Percentiles rank a stretch among this genome's conserved stretches.
Evolutionary conservation across 2,888 invertebrate species (phyloP).

Genomic region (Acanthosepion esculentum): DNA sequence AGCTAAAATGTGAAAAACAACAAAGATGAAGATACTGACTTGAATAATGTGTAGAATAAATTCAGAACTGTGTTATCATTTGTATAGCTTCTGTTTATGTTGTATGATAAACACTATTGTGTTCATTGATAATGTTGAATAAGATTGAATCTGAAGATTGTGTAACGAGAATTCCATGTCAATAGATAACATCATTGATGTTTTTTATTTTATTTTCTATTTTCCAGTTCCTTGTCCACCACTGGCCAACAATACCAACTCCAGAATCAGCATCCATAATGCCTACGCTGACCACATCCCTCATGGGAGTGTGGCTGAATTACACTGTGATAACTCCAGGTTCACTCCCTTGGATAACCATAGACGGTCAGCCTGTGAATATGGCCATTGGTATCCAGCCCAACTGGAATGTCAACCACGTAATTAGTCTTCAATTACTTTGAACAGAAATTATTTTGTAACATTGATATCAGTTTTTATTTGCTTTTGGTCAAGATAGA

Average conservation of each 20-base stretch:
- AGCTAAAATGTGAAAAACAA: too few relatives aligned
- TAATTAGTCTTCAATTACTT: background rate
- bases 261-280: background rate
- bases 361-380: conserved; percentile 2
- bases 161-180: too few relatives aligned
- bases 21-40: too few relatives aligned
- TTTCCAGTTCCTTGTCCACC: background rate
- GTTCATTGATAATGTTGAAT: too few relatives aligned
- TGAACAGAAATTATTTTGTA: background rate
- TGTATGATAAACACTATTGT: too few relatives aligned
- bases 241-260: background rate
- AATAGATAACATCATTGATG: background rate
- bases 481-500: too few relatives aligned
- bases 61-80: too few relatives aligned
- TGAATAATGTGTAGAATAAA: too few relatives aligned
- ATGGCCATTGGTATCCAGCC: conserved; percentile 1
- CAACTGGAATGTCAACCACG: background rate
- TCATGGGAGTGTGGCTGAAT: background rate
- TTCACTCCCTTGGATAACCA: background rate
- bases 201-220: background rate
- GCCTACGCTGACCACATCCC: background rate
- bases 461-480: too few relatives aligned
- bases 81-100: too few relatives aligned
- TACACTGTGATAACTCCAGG: conserved; percentile 35
- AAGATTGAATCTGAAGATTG: too few relatives aligned